Evolutionary conservation across 1,140 invertebrate genomes (phyloP).

Genomic region (Micrasema minimum): DNA sequence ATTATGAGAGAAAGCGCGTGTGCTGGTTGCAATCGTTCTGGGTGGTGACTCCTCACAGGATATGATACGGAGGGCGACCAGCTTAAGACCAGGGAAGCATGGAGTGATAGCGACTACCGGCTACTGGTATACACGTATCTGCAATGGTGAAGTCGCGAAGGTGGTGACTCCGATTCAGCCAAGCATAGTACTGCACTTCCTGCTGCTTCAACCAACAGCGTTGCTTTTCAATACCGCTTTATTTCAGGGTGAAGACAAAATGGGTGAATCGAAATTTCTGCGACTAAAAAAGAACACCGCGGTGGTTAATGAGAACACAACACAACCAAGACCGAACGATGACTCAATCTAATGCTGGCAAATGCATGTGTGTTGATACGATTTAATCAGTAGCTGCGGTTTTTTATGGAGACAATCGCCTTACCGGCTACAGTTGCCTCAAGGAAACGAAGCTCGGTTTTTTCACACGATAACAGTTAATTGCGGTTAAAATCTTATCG

Average conservation of each 20-base stretch:
- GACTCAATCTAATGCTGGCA: slow-evolving; percentile 1
- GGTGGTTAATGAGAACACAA: no score
- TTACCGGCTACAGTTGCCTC: slow-evolving; percentile 9
- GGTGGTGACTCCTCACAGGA: slow-evolving; percentile 9
- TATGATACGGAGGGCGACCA: background rate
- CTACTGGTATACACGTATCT: background rate
- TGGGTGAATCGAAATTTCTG: no score
- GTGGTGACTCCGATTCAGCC: no score
- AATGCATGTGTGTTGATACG: background rate
- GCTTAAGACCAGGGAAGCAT: no score
- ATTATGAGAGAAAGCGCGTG: background rate
- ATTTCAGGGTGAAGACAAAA: no score
- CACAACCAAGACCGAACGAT: background rate
- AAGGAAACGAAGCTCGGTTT: slow-evolving; percentile 9
- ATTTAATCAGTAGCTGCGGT: slow-evolving; percentile 18
- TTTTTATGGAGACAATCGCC: slow-evolving; percentile 1
- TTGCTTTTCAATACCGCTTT: no score
- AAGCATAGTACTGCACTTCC: no score
- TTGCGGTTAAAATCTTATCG: slow-evolving; percentile 4
- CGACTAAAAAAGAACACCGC: no score
- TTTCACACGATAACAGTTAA: slow-evolving; percentile 8
- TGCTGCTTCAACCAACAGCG: no score
- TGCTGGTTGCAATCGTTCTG: background rate
- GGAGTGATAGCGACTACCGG: background rate
- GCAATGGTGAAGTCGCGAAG: background rate